Base-by-base conservation (phyloP, 2,797 vertebrate genomes). In the Lithobates sylvaticus region DNA sequence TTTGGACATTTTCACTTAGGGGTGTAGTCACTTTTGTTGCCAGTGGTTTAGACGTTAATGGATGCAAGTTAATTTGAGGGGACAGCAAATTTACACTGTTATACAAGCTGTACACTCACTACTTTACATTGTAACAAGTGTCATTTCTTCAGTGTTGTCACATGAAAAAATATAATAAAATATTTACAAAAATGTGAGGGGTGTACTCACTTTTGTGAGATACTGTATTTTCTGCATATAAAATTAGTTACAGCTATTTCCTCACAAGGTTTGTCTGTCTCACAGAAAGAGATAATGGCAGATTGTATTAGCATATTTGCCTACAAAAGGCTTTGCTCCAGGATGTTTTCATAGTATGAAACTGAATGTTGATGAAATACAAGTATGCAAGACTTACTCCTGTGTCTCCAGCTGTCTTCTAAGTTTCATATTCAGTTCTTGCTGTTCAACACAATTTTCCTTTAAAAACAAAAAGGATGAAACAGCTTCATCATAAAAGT, bases 401-500 rank as follows among this genome's bases (percentile, higher is more conserved):
- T 88, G 84, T 29, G 84, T 86, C 78, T 80, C 34, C 83, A 91
- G 77, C 88, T 78, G 90, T 90, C 88, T 88, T 90, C 81, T 88
- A 72, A 86, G 72, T 82, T 92, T 89, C 90, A 90, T 89, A 89
- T 89, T 27, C 83, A 89, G 88, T 86, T 29, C 83, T 88, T 90
- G 71, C 70, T 93, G 86, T 90, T 89, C 92, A 27, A 88, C 76
- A 76, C 23, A 83, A 88, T 85, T 18, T 71, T 84, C 34, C 85
- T 89, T 88, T 77, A 86, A 86, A 86, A 87, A 39, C 27, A 32
- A 34, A 69, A 4, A 3, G 68, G 47, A 36, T 23, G 16, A 21
- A 50, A 76, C 68, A 23, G 36, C 16, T 70, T 77, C 10, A 70
- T 75, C 72, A 75, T 68, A 65, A 36, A 75, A 39, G 88, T 88